A percentile compares a stretch with the other conserved stretches of the same genome.
Evolutionary conservation across 2,888 invertebrate species (phyloP).

Genomic region (Cremastinae sp.): DNA sequence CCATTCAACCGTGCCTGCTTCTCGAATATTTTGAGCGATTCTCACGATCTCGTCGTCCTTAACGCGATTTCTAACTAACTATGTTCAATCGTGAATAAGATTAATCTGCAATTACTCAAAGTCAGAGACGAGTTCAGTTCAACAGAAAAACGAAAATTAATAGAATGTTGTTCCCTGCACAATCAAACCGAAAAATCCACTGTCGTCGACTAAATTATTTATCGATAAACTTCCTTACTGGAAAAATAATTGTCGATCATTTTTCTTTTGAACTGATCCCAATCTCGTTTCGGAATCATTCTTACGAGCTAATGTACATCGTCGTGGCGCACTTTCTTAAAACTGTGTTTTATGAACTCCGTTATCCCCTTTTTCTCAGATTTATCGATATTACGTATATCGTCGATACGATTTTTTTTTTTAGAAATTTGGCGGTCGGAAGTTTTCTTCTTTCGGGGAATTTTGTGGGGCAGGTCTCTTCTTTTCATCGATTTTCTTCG

Average conservation of each 20-base stretch:
- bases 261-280: conserved; percentile 12
- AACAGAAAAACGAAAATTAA: not conserved
- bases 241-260: not conserved
- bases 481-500: conserved; percentile 34
- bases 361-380: conserved; percentile 10
- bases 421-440: conserved; percentile 2
- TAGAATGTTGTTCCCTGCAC: too few species aligned
- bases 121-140: not conserved
- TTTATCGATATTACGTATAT: conserved; percentile 44
- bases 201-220: not conserved
- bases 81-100: conserved; percentile 60
- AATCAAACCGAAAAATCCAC: too few species aligned
- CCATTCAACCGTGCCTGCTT: conserved; percentile 52
- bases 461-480: conserved; percentile 32
- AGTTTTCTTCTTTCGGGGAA: conserved; percentile 20
- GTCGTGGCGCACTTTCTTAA: conserved; percentile 46
- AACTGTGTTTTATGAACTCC: conserved; percentile 11
- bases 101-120: conserved; percentile 44
- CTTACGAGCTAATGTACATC: conserved; percentile 49
- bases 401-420: conserved; percentile 42
- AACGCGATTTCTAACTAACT: conserved; percentile 51
- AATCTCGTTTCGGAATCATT: conserved; percentile 32
- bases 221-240: not conserved
- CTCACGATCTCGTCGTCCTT: conserved; percentile 72
- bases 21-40: conserved; percentile 56